Evolutionary conservation across 2,888 invertebrate species (phyloP), one percentile per base, ranked within the genome.

Genomic region (Cephus runcator): DNA sequence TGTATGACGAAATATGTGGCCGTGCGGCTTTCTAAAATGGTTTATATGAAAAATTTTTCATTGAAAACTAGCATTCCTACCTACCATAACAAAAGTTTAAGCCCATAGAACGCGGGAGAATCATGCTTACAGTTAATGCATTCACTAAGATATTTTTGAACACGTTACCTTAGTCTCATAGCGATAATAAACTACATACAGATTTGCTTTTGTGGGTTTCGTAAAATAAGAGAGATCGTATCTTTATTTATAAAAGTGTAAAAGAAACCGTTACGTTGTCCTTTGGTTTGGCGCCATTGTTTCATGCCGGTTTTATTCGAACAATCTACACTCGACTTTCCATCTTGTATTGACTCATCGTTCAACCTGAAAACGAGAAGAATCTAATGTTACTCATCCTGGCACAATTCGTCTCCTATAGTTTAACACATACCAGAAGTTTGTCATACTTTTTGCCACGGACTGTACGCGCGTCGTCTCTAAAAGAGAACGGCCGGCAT

Each of bases 401-500:
- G 56, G 56, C 23, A 56, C 56, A 56, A 56, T 56, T 56, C 56
- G 0, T 9, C 56, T 56, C 56, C 56, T 15, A 56, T 23, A 56
- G 56, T 56, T 56, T 56, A 56, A 23, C 23, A 23, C 23, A 23
- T 56, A 56, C 23, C 9, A 56, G 23, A 56, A 56, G 23, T 56
- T 56, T 23, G 9, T 9, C 6, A 34, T 31, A 23, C 77, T 69
- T 82, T 81, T 81, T 40, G 76, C 56, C 15, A n/a, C 80, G 56
- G 69, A 73, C 81, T 79, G 79, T 80, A 81, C 82, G 77, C 79
- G 75, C 78, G 75, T 80, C 73, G 56, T 78, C 73, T n/a, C 76
- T 68, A 81, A 82, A 82, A 85, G 83, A 83, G 81, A 83, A 80
- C 80, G 82, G 77, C 81, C 84, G 81, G 76, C 75, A 82, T 86